Percentiles rank a stretch among this genome's conserved stretches.
Evolutionary conservation across 1,140 invertebrate species (phyloP).

Genomic region (Pogonognathellus flavescens): DNA sequence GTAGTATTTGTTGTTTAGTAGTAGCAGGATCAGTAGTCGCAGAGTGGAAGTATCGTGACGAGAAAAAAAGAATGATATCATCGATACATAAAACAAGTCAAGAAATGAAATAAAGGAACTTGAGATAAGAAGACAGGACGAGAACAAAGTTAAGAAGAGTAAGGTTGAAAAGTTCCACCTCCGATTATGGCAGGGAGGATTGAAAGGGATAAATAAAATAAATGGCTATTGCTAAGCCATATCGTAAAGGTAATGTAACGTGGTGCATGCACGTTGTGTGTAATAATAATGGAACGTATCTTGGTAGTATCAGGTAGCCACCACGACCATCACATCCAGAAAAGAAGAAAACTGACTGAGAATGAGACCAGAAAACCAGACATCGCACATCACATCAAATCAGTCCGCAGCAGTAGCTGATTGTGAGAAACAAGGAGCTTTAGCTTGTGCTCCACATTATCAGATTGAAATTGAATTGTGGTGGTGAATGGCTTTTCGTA

Average conservation of each 20-base stretch:
- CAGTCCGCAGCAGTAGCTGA: constrained; percentile 17
- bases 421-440: constrained; percentile 41
- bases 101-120: constrained; percentile 19
- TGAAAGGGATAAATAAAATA: constrained; percentile 46
- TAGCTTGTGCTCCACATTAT: constrained; percentile 41
- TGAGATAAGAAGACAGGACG: constrained; percentile 24
- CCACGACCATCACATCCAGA: background rate
- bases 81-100: constrained; percentile 51
- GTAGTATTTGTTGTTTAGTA: background rate
- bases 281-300: background rate
- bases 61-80: constrained; percentile 38
- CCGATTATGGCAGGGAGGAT: constrained; percentile 51
- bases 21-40: too few species aligned
- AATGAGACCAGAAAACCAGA: background rate
- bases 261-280: too few species aligned
- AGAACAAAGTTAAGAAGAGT: background rate
- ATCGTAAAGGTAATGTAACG: background rate
- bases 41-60: too few species aligned
- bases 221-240: constrained; percentile 22
- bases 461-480: constrained; percentile 49
- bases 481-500: constrained; percentile 30
- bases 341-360: background rate
- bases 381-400: constrained; percentile 4
- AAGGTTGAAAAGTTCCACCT: constrained; percentile 48
- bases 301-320: constrained; percentile 19